Conservation (phyloP, 2,113 vertebrate genomes). For the Okapia johnstoni region DNA sequence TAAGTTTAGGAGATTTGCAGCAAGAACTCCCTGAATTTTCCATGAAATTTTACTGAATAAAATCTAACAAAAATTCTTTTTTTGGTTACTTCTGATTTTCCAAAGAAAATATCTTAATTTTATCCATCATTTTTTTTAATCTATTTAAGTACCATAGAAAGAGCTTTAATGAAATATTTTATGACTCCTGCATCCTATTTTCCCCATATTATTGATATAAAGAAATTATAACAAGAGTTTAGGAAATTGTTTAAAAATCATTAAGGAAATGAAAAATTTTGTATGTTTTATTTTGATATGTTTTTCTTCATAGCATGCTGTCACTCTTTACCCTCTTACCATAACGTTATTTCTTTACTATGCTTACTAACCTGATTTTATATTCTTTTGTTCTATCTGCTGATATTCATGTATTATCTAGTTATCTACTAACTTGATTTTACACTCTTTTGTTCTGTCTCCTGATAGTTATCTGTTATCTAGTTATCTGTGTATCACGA, state of each 20-base stretch:
- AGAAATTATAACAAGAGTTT: background rate
- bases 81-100: background rate
- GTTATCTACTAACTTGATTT: background rate
- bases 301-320: background rate
- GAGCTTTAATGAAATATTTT: background rate
- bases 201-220: background rate
- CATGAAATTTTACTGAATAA: background rate
- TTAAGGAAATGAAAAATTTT: background rate
- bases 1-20: background rate
- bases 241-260: background rate
- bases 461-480: background rate
- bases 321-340: background rate
- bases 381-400: background rate
- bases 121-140: background rate
- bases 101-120: background rate
- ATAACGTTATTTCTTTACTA: background rate
- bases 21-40: background rate
- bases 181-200: background rate
- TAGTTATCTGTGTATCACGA: background rate
- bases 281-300: background rate
- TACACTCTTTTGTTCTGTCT: background rate
- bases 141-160: background rate
- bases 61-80: background rate
- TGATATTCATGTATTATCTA: background rate
- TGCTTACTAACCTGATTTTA: background rate